Conservation (phyloP, 2,113 vertebrate genomes). For the Taurulus bubalis region DNA sequence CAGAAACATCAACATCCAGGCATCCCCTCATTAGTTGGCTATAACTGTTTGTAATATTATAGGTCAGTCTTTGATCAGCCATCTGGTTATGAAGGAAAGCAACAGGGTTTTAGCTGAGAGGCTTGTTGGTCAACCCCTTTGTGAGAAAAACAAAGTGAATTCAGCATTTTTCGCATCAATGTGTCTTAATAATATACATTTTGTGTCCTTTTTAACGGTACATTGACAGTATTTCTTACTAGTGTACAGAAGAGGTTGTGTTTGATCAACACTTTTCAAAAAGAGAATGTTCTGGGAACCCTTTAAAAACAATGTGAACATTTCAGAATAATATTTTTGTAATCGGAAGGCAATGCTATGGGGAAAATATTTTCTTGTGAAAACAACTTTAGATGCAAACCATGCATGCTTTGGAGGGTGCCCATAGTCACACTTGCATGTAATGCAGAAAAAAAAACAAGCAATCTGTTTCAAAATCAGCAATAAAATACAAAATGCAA, state of each 20-base stretch:
- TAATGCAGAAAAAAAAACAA: neutral
- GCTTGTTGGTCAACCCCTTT: neutral
- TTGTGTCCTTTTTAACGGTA: neutral
- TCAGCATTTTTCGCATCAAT: neutral
- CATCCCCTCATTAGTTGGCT: conserved; percentile 19
- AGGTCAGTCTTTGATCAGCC: conserved; percentile 21
- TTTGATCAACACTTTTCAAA: neutral
- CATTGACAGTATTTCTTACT: neutral
- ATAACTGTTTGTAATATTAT: conserved; percentile 41
- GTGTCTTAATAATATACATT: neutral
- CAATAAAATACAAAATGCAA: too few species aligned
- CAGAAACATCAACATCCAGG: conserved; percentile 33
- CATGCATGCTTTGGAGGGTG: neutral
- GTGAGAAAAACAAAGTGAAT: neutral
- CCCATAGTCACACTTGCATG: neutral
- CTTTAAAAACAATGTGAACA: neutral
- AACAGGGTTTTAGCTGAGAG: neutral
- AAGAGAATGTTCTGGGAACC: neutral
- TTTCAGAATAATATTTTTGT: neutral
- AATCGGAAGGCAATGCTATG: neutral
- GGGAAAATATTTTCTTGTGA: neutral
- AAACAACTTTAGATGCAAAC: neutral
- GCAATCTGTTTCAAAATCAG: neutral
- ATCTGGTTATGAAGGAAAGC: neutral
- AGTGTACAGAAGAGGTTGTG: neutral